Evolutionary conservation across 2,797 vertebrate species (phyloP).

Genomic region (Urocyon cinereoargenteus): DNA sequence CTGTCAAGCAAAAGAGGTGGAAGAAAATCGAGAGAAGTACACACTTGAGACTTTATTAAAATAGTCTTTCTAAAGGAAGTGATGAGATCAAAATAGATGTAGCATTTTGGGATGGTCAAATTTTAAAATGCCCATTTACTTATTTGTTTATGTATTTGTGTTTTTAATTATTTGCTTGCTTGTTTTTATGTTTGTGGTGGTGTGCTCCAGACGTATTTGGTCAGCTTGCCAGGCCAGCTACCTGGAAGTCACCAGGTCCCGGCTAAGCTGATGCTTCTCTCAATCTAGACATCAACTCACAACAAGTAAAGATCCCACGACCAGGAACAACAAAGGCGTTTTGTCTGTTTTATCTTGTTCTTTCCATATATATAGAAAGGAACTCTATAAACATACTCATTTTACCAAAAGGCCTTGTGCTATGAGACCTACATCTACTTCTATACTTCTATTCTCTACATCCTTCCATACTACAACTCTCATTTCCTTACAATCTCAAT

Average conservation of each 20-base stretch:
- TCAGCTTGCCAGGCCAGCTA: fast-evolving
- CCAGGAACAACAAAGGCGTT: fast-evolving
- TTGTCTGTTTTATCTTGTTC: background rate
- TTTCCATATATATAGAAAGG: background rate
- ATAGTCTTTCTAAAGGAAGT: background rate
- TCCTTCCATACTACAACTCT: background rate
- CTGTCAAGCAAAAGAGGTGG: background rate
- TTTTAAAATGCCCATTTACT: background rate
- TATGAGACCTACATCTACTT: background rate
- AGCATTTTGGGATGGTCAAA: background rate
- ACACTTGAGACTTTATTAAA: background rate
- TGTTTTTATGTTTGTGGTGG: too few species aligned
- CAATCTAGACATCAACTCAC: background rate
- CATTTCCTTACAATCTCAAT: background rate
- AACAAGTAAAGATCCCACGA: background rate
- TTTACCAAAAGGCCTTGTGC: background rate
- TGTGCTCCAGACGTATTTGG: background rate
- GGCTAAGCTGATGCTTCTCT: background rate
- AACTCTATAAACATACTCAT: background rate
- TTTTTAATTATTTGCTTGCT: background rate
- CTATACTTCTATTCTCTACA: background rate
- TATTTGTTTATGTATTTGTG: background rate
- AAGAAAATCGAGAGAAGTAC: background rate
- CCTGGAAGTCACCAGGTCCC: background rate
- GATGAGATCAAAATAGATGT: background rate